Evolutionary conservation across 1,140 invertebrate species (phyloP), one percentile per base, ranked within the genome.

Genomic region (Zaprionus ornatus): DNA sequence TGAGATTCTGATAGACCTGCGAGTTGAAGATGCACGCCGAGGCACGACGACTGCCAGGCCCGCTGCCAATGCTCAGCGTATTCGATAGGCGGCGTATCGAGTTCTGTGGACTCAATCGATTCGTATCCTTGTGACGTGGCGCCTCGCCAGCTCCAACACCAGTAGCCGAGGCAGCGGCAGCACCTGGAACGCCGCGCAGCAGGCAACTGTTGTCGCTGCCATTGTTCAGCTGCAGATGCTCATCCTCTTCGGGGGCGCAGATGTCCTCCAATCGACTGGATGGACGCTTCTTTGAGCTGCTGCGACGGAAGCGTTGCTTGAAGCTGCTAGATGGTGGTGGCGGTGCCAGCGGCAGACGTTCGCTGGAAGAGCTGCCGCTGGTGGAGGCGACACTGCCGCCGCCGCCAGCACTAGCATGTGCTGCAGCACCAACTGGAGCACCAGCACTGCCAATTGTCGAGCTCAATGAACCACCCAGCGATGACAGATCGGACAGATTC

Each of bases 101-200:
- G 93, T 96, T 96, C 87, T 96, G 96, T 32, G 96, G 96, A 92
- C 95, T 96, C 66, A 95, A 86, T 21, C 93, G 94, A 92, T 95
- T 95, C 74, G 94, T 94, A 62, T 95, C 94, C 79, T 96, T 96
- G 1, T 95, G 96, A 76, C 96, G 95, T 78, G 95, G 15, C 40
- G 35, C 61, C 10, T 45, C 40, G 40, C 40, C 40, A 17, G n/a
- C 40, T 17, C 40, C 40, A 7, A n/a, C n/a, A 19, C n/a, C 40
- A 17, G 6, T n/a, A 9, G n/a, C 40, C 17, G 40, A n/a, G 17
- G n/a, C 40, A 45, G 40, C n/a, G 9, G n/a, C 40, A 3, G 61
- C 35, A 15, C 32, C 67, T 17, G 40, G 69, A 27, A 42, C 23
- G 13, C 65, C 42, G 7, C 73, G 25, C 55, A 90, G 23, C 48